Evolutionary conservation across 2,797 vertebrate genomes (phyloP).

Genomic region (Pangasius mekongensis): DNA sequence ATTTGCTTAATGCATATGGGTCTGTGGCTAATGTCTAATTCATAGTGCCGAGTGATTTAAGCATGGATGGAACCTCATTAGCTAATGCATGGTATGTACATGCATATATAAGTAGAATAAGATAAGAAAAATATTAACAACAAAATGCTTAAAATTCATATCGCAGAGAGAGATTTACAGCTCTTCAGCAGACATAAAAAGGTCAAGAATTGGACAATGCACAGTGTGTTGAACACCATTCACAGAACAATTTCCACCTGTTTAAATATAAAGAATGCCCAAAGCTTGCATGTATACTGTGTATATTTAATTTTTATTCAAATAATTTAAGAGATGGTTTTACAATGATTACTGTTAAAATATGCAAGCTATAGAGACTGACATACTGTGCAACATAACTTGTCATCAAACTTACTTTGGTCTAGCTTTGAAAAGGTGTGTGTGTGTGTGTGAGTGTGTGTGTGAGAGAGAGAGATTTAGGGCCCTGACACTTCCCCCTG

Average conservation of each 20-base stretch:
- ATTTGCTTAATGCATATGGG: constrained; percentile 24
- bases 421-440: constrained; percentile 47
- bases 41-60: constrained; percentile 32
- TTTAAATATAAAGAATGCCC: not conserved
- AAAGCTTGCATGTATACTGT: not conserved
- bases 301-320: not conserved
- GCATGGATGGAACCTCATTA: constrained; percentile 22
- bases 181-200: not conserved
- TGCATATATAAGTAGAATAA: constrained; percentile 11
- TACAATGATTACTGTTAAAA: not conserved
- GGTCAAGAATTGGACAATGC: not conserved
- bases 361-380: not conserved
- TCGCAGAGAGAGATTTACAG: not conserved
- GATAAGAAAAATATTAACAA: not conserved
- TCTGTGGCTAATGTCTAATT: constrained; percentile 21
- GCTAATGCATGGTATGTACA: constrained; percentile 15
- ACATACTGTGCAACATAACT: constrained; percentile 22
- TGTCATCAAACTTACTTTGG: constrained; percentile 20
- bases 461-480: constrained; percentile 50
- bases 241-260: not conserved
- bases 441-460: constrained; percentile 25
- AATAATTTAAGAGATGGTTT: not conserved
- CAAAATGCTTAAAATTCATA: constrained; percentile 21
- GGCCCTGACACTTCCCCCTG: constrained; percentile 56
- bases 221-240: not conserved